These are phyloP conservation scores for Ceraclea dissimilis DNA, from an alignment of 2,888 invertebrate genomes.

Conservation along the genomic window DNA sequence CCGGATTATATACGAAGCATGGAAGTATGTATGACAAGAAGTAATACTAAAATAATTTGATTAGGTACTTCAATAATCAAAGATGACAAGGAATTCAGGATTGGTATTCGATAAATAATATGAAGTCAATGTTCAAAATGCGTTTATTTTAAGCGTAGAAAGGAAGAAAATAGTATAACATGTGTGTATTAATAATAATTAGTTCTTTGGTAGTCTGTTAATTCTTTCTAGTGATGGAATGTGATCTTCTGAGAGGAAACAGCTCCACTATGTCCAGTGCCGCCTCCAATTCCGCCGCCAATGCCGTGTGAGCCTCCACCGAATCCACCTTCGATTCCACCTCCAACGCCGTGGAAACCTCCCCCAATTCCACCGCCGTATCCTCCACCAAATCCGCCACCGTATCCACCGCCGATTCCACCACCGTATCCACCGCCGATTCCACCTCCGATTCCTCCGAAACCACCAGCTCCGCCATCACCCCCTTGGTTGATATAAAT, in stretches of 20 bases:
- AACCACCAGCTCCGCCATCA: not conserved
- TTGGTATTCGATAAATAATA: no score
- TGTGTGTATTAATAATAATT: not conserved
- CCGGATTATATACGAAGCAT: no score
- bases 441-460: not conserved
- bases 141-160: not conserved
- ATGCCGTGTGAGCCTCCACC: not conserved
- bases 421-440: not conserved
- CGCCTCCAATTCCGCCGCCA: not conserved
- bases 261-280: slow-evolving; percentile 7
- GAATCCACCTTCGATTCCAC: not conserved
- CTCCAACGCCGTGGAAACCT: not conserved
- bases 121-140: not conserved
- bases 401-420: not conserved
- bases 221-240: slow-evolving; percentile 10
- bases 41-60: no score
- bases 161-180: not conserved
- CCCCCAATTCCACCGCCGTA: not conserved
- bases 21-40: no score
- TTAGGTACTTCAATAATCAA: no score
- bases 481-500: slow-evolving; percentile 18
- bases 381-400: not conserved
- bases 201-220: no score
- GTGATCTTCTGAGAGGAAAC: slow-evolving; percentile 15
- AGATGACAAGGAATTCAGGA: no score